Conservation (phyloP, 2,888 invertebrate species). For the Eristalinus aeneus region DNA sequence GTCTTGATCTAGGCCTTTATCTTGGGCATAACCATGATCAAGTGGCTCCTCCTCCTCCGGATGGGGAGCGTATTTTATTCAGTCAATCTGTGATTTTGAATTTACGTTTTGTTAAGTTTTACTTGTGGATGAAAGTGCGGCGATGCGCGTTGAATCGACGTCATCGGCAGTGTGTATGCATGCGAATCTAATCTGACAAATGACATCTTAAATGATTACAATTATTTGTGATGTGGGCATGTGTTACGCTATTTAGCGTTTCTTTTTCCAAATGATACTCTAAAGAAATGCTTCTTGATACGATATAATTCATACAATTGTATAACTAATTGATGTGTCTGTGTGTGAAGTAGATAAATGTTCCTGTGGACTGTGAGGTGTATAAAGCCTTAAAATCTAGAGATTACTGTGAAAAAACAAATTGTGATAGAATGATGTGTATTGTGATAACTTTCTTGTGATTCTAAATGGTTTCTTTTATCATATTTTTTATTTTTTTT, state of each 20-base stretch:
- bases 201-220: constrained; percentile 7
- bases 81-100: constrained; percentile 52
- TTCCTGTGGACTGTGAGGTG: constrained; percentile 10
- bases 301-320: constrained; percentile 11
- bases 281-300: constrained; percentile 13
- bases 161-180: constrained; percentile 42
- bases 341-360: constrained; percentile 19
- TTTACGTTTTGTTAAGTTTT: neutral
- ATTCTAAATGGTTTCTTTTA: neutral
- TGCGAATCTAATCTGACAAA: constrained; percentile 15
- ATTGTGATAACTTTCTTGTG: constrained; percentile 39
- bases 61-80: constrained; percentile 13
- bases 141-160: constrained; percentile 8
- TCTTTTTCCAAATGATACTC: constrained; percentile 13
- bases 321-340: constrained; percentile 29
- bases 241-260: constrained; percentile 3
- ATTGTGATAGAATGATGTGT: constrained; percentile 42
- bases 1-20: neutral
- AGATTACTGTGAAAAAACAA: constrained; percentile 43
- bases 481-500: neutral
- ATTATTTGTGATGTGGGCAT: constrained; percentile 41
- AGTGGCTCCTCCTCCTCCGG: constrained; percentile 2
- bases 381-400: constrained; percentile 35
- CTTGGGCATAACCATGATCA: constrained; percentile 2
- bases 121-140: constrained; percentile 33